phyloP scores from a whole-genome alignment of 2,113 vertebrate species.

The Myrmophylax atrothorax region DNA sequence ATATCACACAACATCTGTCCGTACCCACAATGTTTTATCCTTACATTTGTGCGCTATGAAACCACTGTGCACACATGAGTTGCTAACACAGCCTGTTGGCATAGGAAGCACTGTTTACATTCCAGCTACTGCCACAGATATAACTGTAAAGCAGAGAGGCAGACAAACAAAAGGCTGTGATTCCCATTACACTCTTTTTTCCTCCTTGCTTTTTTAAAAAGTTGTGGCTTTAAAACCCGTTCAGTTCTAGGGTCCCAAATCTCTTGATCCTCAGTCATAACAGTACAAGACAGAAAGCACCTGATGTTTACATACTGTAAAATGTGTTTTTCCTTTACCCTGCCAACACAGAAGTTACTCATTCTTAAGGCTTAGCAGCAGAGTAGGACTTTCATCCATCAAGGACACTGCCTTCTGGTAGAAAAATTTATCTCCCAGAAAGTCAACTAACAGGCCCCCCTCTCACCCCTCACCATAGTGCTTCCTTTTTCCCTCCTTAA shows the following conservation, averaged over 20 bases:
- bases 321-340: neutral
- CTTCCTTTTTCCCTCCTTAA: neutral
- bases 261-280: neutral
- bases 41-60: neutral
- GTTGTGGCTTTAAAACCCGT: neutral
- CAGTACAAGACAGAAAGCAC: constrained; percentile 4
- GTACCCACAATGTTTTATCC: neutral
- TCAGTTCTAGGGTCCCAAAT: neutral
- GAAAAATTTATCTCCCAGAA: neutral
- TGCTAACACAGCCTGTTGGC: neutral
- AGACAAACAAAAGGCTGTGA: neutral
- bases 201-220: neutral
- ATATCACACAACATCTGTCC: neutral
- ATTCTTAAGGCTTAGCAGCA: neutral
- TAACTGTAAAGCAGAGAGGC: neutral
- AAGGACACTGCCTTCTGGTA: neutral
- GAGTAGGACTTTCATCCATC: neutral
- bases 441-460: neutral
- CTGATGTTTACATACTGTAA: neutral
- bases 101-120: neutral
- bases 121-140: neutral
- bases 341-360: constrained; percentile 4
- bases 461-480: no score
- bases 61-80: neutral
- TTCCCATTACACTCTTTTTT: neutral